phyloP scores from a whole-genome alignment of 2,113 vertebrate genomes.

The Ptilonorhynchus violaceus region DNA sequence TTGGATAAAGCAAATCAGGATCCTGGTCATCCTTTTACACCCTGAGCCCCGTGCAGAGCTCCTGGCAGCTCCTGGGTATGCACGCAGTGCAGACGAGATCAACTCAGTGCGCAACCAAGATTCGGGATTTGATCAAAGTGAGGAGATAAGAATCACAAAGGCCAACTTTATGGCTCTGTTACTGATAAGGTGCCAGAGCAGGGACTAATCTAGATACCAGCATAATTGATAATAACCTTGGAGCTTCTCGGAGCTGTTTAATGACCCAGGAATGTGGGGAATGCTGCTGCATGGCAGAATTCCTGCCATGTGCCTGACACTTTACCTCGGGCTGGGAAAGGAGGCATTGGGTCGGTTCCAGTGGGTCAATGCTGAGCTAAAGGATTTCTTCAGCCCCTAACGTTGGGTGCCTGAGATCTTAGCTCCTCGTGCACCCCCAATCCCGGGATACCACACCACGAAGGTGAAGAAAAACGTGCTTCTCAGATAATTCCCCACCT shows the following conservation, averaged over 20 bases:
- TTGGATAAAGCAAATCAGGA: neutral
- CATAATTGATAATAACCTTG: conserved; percentile 58
- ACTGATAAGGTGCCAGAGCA: conserved; percentile 32
- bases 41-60: neutral
- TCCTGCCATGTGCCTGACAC: neutral
- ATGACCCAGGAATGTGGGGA: conserved; percentile 38
- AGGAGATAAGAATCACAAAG: conserved; percentile 30
- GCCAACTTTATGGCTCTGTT: neutral
- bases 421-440: neutral
- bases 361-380: neutral
- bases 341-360: neutral
- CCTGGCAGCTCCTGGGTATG: neutral
- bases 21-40: neutral
- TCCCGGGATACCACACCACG: neutral
- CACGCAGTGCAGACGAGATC: neutral
- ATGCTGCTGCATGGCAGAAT: neutral
- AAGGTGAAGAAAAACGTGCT: rapidly evolving
- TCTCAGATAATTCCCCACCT: neutral
- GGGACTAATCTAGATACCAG: neutral
- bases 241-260: neutral
- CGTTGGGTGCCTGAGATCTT: neutral
- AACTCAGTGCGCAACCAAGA: neutral
- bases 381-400: neutral
- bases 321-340: neutral
- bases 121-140: neutral